Base-by-base conservation (phyloP, 2,113 vertebrate genomes). In the Dicaeum eximium region DNA sequence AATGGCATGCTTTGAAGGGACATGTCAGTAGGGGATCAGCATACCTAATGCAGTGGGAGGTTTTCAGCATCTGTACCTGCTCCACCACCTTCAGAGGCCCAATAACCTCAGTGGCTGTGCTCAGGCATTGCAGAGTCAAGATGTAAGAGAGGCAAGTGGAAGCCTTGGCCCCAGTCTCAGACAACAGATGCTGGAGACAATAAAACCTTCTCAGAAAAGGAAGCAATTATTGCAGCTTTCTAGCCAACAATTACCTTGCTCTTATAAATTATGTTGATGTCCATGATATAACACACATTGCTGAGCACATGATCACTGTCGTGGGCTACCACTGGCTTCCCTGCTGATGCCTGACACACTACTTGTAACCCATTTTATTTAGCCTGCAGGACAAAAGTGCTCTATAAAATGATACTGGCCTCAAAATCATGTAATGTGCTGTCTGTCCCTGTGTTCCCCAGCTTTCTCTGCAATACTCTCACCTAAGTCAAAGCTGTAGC, bases 111-210 rank as follows among this genome's bases (percentile, higher is more conserved):
- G 65, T 80, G 95, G 50, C 58, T 67, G 4, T 24, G 86, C 70
- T 82, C 85, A 93, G 91, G 72, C 73, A 38, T 8, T 66, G 84
- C 80, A 69, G 85, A 78, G 73, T 73, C 69, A 83, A 92, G 94
- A 90, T 74, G 50, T 33, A 60, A 82, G 73, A 88, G 60, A 78
- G 35, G 57, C 69, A 88, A 96, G 84, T 58, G 65, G 82, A 77
- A 95, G 80, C 88, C 94, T 88, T 95, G 94, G 91, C 84, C 90
- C 38, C 35, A 18, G 44, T 42, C 95, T 94, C 89, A 86, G 93
- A 83, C 69, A 91, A 56, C 94, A 96, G 96, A 96, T 95, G 94
- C 91, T 88, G 72, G 62, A 90, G 93, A 95, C 88, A 88, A 94
- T 97, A 95, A 97, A 95, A 90, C 45, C 69, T 91, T 81, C 85